Percentiles rank a stretch among this genome's conserved stretches.
Evolutionary conservation across 2,113 vertebrate genomes (phyloP).

Genomic region (Aramus guarauna): DNA sequence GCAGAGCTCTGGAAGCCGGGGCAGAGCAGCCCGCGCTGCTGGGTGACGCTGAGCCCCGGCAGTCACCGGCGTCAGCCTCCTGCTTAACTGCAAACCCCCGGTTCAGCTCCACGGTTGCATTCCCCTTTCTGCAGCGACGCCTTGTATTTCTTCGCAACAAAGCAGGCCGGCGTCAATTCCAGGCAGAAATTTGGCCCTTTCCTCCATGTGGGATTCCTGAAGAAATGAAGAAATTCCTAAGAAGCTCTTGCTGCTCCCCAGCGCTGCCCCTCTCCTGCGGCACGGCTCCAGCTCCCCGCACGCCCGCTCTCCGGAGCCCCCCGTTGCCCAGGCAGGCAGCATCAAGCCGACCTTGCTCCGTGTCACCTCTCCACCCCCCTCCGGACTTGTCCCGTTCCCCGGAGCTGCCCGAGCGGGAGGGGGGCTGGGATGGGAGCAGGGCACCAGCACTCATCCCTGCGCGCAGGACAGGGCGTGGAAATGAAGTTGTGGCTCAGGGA

Average conservation of each 20-base stretch:
- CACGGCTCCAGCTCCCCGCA: accelerated
- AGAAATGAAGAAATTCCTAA: background rate
- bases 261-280: background rate
- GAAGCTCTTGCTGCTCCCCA: background rate
- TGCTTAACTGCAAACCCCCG: background rate
- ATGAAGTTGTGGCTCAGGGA: background rate
- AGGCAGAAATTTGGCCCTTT: background rate
- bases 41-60: too few species aligned
- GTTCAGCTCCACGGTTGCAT: background rate
- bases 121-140: background rate
- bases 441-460: background rate
- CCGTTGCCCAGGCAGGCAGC: background rate
- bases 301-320: too few species aligned
- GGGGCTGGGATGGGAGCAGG: background rate
- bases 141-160: background rate
- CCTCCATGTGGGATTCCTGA: background rate
- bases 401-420: background rate
- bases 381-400: background rate
- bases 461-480: too few species aligned
- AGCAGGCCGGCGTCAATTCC: background rate
- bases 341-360: accelerated
- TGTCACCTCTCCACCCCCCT: background rate
- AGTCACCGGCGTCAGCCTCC: accelerated
- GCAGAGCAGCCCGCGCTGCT: background rate
- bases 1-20: too few species aligned